Percentiles rank a stretch among this genome's conserved stretches.
Evolutionary conservation across 2,888 invertebrate species (phyloP).

Genomic region (Vandiemenella viatica): DNA sequence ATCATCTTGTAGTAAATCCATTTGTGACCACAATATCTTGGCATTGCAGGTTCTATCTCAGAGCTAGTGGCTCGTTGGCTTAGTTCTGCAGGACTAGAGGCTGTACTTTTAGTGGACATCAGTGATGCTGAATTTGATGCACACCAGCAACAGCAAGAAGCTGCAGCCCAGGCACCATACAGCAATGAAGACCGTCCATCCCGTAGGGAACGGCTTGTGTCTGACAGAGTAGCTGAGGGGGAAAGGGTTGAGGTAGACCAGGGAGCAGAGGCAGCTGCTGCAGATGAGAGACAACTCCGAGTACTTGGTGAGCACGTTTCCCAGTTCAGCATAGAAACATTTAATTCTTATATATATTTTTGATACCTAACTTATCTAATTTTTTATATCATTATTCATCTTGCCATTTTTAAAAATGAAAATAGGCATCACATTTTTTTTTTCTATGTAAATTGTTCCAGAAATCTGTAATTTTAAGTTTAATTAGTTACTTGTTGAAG

Average conservation of each 20-base stretch:
- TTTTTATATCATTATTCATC: too few relatives aligned
- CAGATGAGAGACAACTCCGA: slow-evolving; percentile 6
- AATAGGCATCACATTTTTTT: too few relatives aligned
- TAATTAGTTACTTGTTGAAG: too few relatives aligned
- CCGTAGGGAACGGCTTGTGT: not conserved
- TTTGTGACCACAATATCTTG: too few relatives aligned
- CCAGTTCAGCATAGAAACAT: too few relatives aligned
- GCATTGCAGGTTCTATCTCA: slow-evolving; percentile 56
- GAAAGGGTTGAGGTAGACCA: slow-evolving; percentile 1
- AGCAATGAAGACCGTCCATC: slow-evolving; percentile 1
- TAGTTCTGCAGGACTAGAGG: slow-evolving; percentile 53
- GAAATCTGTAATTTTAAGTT: too few relatives aligned
- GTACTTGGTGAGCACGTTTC: slow-evolving; percentile 6
- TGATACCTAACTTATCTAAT: too few relatives aligned
- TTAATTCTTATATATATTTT: too few relatives aligned
- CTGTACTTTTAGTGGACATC: slow-evolving; percentile 32
- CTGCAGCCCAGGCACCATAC: not conserved
- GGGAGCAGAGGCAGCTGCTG: slow-evolving; percentile 7
- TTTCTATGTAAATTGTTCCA: too few relatives aligned
- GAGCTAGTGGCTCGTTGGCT: slow-evolving; percentile 82
- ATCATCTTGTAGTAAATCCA: too few relatives aligned
- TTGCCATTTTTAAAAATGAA: too few relatives aligned
- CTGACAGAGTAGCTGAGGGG: slow-evolving; percentile 6
- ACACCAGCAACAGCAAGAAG: slow-evolving; percentile 7
- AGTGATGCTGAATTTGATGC: slow-evolving; percentile 24